Base-by-base conservation (phyloP, 2,797 vertebrate species). In the Poecilia picta region DNA sequence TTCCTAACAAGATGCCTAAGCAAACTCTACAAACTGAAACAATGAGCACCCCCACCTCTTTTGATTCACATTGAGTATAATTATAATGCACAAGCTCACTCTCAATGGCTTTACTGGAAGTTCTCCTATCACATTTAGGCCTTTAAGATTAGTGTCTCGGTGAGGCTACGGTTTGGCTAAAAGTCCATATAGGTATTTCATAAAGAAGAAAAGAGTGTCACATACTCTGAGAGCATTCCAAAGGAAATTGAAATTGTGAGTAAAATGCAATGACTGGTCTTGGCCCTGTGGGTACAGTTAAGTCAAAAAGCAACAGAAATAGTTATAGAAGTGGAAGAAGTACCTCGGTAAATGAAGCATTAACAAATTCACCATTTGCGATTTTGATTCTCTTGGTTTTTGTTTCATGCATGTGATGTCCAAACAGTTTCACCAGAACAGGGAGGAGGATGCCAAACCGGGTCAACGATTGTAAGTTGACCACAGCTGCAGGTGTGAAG, bases 401-500 rank as follows among this genome's bases (percentile, higher is more conserved):
- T 8, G 33, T 66, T 39, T 39, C 62, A 8, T 23, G 33, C 16
- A 36, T 64, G 8, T 10, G 8, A 18, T 36, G 33, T 16, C 62
- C 3, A 70, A 70, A 70, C 2, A 45, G 75, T 45, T 79, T 81
- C 81, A 82, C 80, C 59, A 72, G 80, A 66, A 71, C 46, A 3
- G 55, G 4, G 39, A 57, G 41, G 59, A 70, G 73, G 5, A 15
- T 64, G 73, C 8, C 88, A 72, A 78, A 78, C 74, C 39, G 1
- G 55, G 72, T 66, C 80, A 71, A 72, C 47, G 5, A 47, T 77
- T 84, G 83, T 84, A 10, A 3, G 57, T 77, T 82, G 78, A 74
- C 81, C 78, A 72, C 75, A 15, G 72, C 11, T 0, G 75, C 0
- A 46, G 51, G 78, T 83, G 91, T 89, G 85, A 90, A 87, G 49